A percentile compares a stretch with the other conserved stretches of the same genome.
These are phyloP conservation scores for Ormia ochracea DNA, from an alignment of 2,888 invertebrate genomes.

Conservation along the genomic window DNA sequence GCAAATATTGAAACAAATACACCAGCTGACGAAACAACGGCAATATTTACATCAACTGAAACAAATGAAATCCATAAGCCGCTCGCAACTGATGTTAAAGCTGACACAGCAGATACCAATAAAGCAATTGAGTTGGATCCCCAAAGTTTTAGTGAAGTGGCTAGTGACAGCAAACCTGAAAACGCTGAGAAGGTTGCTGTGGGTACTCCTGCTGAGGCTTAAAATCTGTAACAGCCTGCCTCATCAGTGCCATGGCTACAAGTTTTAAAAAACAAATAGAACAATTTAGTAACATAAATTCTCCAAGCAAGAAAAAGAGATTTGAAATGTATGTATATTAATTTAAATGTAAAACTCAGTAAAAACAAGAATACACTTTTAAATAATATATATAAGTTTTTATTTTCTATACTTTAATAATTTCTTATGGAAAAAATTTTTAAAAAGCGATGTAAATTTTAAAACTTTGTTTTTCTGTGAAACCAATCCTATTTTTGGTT, in stretches of 20 bases:
- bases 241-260: conserved; percentile 25
- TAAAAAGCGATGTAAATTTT: not conserved
- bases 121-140: not conserved
- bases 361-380: not conserved
- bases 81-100: conserved; percentile 36
- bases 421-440: not conserved
- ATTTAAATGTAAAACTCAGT: conserved; percentile 25
- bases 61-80: not conserved
- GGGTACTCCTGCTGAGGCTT: conserved; percentile 30
- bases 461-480: not conserved
- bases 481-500: not conserved
- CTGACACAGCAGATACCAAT: conserved; percentile 9
- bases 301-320: conserved; percentile 24
- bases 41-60: conserved; percentile 1
- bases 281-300: conserved; percentile 51
- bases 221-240: conserved; percentile 10
- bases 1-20: conserved; percentile 6
- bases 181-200: not conserved
- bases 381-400: not conserved
- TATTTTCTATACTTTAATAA: conserved; percentile 1
- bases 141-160: not conserved
- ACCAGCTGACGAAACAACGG: conserved; percentile 32
- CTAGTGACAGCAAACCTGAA: not conserved
- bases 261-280: conserved; percentile 30
- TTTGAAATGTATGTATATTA: conserved; percentile 50